These are phyloP conservation scores for Poecile montanus DNA, from an alignment of 2,797 vertebrate species.

Conservation along the genomic window DNA sequence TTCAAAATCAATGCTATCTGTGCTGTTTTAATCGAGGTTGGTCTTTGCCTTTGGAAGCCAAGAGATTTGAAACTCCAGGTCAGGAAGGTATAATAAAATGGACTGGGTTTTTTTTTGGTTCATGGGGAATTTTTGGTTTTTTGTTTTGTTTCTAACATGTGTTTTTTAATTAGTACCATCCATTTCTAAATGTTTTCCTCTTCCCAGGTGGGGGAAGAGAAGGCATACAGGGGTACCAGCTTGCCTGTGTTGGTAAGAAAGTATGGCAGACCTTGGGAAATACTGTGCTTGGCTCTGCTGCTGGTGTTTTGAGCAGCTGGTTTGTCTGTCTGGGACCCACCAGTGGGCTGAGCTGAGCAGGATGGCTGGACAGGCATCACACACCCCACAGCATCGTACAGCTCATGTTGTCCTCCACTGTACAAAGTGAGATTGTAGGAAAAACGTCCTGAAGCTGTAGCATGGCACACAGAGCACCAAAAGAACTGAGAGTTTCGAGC, in stretches of 20 bases:
- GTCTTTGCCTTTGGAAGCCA: conserved; percentile 72
- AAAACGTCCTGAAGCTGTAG: background rate
- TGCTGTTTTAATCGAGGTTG: conserved; percentile 67
- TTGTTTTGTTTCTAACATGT: background rate
- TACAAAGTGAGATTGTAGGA: background rate
- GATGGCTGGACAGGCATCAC: background rate
- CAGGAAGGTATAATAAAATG: conserved; percentile 60
- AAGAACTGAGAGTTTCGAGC: background rate
- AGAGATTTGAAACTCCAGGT: conserved; percentile 62
- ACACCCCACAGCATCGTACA: fast-evolving
- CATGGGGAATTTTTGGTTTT: background rate
- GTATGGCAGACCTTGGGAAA: background rate
- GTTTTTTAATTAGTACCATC: conserved; percentile 59
- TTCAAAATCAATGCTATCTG: conserved; percentile 72
- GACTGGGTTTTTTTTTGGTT: background rate
- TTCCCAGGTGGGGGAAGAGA: background rate
- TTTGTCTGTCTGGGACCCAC: background rate
- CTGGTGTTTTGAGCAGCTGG: background rate
- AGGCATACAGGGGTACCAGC: background rate
- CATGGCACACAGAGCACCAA: background rate
- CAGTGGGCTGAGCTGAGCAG: background rate
- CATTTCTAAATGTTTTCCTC: conserved; percentile 20
- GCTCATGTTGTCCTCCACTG: fast-evolving
- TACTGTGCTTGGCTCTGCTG: background rate
- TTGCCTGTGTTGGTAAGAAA: background rate